Conservation (phyloP, 2,888 invertebrate genomes). For the Thyatira batis region DNA sequence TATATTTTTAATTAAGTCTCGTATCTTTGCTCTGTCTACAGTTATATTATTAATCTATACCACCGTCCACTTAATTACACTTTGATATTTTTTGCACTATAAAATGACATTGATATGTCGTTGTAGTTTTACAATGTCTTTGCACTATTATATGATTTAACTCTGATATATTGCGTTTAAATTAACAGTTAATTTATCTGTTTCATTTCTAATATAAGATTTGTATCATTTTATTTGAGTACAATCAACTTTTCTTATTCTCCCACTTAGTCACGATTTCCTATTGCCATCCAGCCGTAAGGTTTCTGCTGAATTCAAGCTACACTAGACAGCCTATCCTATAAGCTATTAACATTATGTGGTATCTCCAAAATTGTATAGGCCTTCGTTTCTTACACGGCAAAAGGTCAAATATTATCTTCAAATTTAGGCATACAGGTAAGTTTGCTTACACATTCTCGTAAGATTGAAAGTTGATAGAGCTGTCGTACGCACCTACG, state of each 20-base stretch:
- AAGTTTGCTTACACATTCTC: no score
- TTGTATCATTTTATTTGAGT: neutral
- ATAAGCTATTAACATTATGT: slow-evolving; percentile 29
- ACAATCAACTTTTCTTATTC: slow-evolving; percentile 5
- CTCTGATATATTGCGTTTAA: slow-evolving; percentile 34
- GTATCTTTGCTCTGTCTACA: neutral
- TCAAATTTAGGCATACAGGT: no score
- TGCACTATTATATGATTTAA: slow-evolving; percentile 41
- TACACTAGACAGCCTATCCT: no score
- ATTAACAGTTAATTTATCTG: slow-evolving; percentile 37
- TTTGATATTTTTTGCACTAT: slow-evolving; percentile 1
- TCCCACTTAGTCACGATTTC: neutral
- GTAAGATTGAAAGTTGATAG: neutral
- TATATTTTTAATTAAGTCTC: no score
- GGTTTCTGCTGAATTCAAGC: no score
- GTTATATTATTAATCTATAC: neutral
- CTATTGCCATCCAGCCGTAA: slow-evolving; percentile 9
- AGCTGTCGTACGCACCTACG: no score
- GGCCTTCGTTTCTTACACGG: slow-evolving; percentile 8
- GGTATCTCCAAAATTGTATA: slow-evolving; percentile 30
- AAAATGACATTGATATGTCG: slow-evolving; percentile 42
- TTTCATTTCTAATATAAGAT: slow-evolving; percentile 5
- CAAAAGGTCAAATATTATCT: neutral
- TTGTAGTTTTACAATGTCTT: slow-evolving; percentile 57
- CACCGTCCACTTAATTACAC: neutral